A percentile compares a stretch with the other conserved stretches of the same genome.
Conservation (phyloP, 2,888 invertebrate species). For the Bursaphelenchus okinawaensis region DNA sequence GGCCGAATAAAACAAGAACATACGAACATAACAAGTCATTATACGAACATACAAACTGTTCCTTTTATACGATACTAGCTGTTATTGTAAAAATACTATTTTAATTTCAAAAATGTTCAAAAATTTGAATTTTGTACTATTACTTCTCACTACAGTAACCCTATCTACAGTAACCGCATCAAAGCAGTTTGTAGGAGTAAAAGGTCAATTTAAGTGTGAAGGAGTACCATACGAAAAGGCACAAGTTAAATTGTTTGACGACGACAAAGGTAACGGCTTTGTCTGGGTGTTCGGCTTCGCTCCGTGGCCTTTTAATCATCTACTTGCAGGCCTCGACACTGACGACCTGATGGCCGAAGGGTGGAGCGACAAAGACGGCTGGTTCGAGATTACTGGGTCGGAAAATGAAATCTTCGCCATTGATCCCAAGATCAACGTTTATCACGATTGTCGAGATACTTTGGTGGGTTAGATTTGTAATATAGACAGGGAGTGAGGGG, state of each 20-base stretch:
- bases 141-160: background rate
- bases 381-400: conserved; percentile 11
- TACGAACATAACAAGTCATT: too few species aligned
- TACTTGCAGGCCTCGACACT: conserved; percentile 17
- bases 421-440: conserved; percentile 14
- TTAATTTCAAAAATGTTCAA: too few species aligned
- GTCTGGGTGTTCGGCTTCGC: background rate
- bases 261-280: background rate
- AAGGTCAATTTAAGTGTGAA: background rate
- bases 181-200: background rate
- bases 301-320: background rate
- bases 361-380: conserved; percentile 9
- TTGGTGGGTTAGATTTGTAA: too few species aligned
- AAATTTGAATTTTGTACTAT: too few species aligned
- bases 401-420: conserved; percentile 14
- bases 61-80: too few species aligned
- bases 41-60: too few species aligned
- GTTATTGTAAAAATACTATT: too few species aligned
- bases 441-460: background rate
- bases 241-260: conserved; percentile 2
- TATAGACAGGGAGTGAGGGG: too few species aligned
- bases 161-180: background rate
- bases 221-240: background rate
- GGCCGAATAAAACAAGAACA: too few species aligned
- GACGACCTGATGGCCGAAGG: conserved; percentile 15